These are phyloP conservation scores for Tenthredo notha DNA, from an alignment of 2,888 invertebrate genomes.

Conservation along the genomic window DNA sequence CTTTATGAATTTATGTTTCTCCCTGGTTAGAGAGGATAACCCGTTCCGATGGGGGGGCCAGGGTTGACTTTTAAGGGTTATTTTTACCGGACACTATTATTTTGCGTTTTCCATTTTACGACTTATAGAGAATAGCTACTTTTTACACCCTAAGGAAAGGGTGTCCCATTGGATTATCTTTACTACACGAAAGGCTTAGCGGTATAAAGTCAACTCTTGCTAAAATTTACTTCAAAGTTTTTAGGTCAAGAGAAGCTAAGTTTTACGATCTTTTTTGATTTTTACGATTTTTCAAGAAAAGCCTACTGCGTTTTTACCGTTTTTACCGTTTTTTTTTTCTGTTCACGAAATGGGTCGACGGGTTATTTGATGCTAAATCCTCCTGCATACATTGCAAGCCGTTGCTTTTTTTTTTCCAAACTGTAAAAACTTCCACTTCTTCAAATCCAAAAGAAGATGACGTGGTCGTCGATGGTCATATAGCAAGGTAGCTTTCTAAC, in stretches of 20 bases:
- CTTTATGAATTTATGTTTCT: conserved; percentile 47
- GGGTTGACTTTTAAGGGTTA: conserved; percentile 55
- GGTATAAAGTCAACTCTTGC: conserved; percentile 73
- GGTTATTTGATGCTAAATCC: conserved; percentile 5
- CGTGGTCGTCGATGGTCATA: conserved; percentile 5
- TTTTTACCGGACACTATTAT: conserved; percentile 54
- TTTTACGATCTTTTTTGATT: conserved; percentile 57
- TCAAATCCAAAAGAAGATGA: background rate
- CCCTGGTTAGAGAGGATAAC: conserved; percentile 35
- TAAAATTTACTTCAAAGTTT: conserved; percentile 54
- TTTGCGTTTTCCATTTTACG: conserved; percentile 54
- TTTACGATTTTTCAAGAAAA: conserved; percentile 64
- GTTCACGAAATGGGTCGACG: conserved; percentile 60
- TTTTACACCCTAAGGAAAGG: conserved; percentile 59
- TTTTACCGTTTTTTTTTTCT: background rate
- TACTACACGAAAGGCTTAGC: conserved; percentile 73
- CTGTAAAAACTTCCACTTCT: background rate
- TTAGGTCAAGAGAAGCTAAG: conserved; percentile 48
- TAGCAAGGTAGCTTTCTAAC: conserved; percentile 25
- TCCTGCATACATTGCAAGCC: background rate
- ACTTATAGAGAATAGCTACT: conserved; percentile 11
- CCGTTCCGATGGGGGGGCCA: conserved; percentile 45
- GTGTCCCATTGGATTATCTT: conserved; percentile 69
- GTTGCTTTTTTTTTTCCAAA: conserved; percentile 37
- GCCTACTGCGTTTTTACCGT: conserved; percentile 56